Evolutionary conservation across 2,113 vertebrate species (phyloP).

Genomic region (Kryptolebias marmoratus): DNA sequence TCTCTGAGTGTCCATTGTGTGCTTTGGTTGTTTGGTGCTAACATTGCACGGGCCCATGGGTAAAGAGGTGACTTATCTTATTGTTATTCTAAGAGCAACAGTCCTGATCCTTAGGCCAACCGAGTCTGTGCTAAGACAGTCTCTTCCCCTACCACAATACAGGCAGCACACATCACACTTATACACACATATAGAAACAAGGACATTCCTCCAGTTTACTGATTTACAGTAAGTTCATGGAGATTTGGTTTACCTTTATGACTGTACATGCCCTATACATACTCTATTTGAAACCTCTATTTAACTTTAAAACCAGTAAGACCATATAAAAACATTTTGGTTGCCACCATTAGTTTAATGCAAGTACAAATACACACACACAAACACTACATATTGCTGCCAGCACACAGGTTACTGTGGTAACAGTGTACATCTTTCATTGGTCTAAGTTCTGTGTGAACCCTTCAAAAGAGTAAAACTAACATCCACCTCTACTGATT

Average conservation of each 20-base stretch:
- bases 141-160: constrained; percentile 14
- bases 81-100: constrained; percentile 52
- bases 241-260: neutral
- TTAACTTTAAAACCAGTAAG: neutral
- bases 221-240: neutral
- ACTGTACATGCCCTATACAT: neutral
- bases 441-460: constrained; percentile 24
- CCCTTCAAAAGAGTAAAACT: constrained; percentile 30
- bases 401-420: constrained; percentile 60
- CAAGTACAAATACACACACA: constrained; percentile 2
- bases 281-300: neutral
- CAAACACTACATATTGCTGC: constrained; percentile 12
- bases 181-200: constrained; percentile 9
- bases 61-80: constrained; percentile 29
- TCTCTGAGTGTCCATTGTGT: neutral
- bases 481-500: constrained; percentile 40
- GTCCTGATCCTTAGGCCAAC: constrained; percentile 18
- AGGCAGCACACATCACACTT: constrained; percentile 1
- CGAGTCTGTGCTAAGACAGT: constrained; percentile 27
- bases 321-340: neutral
- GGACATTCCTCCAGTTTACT: neutral
- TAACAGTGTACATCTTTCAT: constrained; percentile 50
- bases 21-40: constrained; percentile 2
- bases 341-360: neutral
- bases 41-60: neutral